phyloP scores from a whole-genome alignment of 2,888 invertebrate genomes.

The Cantharis rufa region DNA sequence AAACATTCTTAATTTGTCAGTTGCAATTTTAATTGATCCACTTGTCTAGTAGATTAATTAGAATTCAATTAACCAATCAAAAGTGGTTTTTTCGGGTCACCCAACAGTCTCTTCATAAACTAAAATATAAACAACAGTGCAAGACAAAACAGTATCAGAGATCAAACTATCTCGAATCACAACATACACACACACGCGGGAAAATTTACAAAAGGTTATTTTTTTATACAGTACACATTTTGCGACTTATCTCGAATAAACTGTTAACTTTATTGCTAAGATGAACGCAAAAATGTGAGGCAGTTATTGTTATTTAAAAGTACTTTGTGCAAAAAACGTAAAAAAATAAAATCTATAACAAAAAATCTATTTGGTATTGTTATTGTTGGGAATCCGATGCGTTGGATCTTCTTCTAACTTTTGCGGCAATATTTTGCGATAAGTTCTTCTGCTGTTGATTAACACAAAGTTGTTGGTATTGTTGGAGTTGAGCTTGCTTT shows the following conservation, averaged over 20 bases:
- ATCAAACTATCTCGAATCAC: constrained; percentile 41
- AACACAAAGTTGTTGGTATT: constrained; percentile 50
- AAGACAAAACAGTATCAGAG: constrained; percentile 47
- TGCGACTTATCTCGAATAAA: neutral
- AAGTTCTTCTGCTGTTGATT: constrained; percentile 46
- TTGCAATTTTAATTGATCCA: neutral
- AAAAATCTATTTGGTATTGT: constrained; percentile 25
- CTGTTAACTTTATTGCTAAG: neutral
- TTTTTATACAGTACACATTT: neutral
- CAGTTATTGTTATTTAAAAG: constrained; percentile 27
- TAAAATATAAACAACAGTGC: constrained; percentile 40
- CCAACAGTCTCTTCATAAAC: neutral
- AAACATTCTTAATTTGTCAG: neutral
- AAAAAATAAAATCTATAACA: constrained; percentile 23
- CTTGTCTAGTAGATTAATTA: neutral
- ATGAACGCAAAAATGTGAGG: constrained; percentile 21
- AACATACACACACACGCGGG: constrained; percentile 6
- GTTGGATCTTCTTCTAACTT: constrained; percentile 51
- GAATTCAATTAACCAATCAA: neutral
- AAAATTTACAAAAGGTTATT: neutral
- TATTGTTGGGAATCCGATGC: constrained; percentile 52
- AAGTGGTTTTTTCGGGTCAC: neutral
- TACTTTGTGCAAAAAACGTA: constrained; percentile 22
- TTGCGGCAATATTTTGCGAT: constrained; percentile 44
- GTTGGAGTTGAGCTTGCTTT: constrained; percentile 51